Evolutionary conservation across 2,888 invertebrate genomes (phyloP).

Genomic region (Euplagia quadripunctaria): DNA sequence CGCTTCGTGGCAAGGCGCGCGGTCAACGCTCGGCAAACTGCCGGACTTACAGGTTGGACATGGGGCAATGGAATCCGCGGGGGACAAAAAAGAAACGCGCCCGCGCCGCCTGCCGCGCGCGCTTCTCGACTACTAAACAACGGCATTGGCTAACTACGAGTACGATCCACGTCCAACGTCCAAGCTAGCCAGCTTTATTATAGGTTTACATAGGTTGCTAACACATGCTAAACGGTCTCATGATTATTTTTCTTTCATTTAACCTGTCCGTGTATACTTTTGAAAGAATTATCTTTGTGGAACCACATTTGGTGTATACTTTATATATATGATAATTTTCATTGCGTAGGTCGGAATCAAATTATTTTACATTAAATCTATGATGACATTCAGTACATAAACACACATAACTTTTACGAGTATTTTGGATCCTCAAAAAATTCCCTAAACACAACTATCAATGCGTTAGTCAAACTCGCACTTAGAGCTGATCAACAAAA

Average conservation of each 20-base stretch:
- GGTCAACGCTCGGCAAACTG: slow-evolving; percentile 86
- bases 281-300: background rate
- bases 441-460: background rate
- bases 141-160: slow-evolving; percentile 52
- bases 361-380: too few species aligned
- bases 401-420: too few species aligned
- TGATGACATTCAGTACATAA: too few species aligned
- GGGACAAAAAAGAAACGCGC: slow-evolving; percentile 82
- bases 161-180: background rate
- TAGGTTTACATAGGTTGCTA: background rate
- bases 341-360: too few species aligned
- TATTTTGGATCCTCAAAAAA: background rate
- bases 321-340: too few species aligned
- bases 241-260: too few species aligned
- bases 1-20: slow-evolving; percentile 74
- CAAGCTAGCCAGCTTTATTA: background rate
- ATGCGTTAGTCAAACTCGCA: background rate
- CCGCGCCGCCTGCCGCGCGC: slow-evolving; percentile 69
- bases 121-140: slow-evolving; percentile 74
- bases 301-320: background rate
- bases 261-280: background rate
- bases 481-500: too few species aligned
- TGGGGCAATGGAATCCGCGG: slow-evolving; percentile 85
- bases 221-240: background rate
- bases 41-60: slow-evolving; percentile 86